These are phyloP conservation scores for Drosophila pseudoobscura DNA, from an alignment of 1,140 invertebrate species.

Conservation along the genomic window DNA sequence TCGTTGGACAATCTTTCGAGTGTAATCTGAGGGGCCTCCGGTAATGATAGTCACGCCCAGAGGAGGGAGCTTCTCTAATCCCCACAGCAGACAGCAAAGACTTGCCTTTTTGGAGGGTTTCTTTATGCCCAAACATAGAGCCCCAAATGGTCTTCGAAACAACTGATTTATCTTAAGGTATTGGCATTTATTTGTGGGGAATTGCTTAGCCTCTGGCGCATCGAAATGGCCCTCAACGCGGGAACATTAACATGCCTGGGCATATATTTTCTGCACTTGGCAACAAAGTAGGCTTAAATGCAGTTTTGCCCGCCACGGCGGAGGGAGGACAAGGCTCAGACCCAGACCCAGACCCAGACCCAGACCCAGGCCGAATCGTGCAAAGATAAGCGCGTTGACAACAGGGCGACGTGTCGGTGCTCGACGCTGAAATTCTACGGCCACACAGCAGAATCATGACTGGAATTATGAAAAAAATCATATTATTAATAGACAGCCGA, in stretches of 20 bases:
- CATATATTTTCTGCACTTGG: slow-evolving; percentile 50
- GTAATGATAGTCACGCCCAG: slow-evolving; percentile 2
- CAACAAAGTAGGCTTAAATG: slow-evolving; percentile 57
- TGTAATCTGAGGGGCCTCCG: slow-evolving; percentile 47
- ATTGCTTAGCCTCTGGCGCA: too few relatives aligned
- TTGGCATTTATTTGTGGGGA: too few relatives aligned
- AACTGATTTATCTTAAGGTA: too few relatives aligned
- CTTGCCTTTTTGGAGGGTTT: too few relatives aligned
- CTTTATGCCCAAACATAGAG: too few relatives aligned
- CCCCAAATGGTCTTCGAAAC: too few relatives aligned
- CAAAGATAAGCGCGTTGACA: slow-evolving; percentile 61
- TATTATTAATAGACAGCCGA: slow-evolving; percentile 71
- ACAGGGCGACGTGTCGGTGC: slow-evolving; percentile 52
- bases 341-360: slow-evolving; percentile 5
- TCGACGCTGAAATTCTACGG: slow-evolving; percentile 51
- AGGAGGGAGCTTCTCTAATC: slow-evolving; percentile 1
- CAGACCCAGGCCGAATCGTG: slow-evolving; percentile 44
- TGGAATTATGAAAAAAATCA: slow-evolving; percentile 68
- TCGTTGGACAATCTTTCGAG: slow-evolving; percentile 63
- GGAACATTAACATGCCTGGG: slow-evolving; percentile 60
- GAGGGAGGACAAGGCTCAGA: slow-evolving; percentile 2
- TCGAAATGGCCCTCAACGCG: background rate
- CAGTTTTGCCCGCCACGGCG: slow-evolving; percentile 45
- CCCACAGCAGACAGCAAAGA: background rate
- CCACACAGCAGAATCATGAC: slow-evolving; percentile 48